Evolutionary conservation across 35 echinoderm and acorn worm genomes (phyloP), one percentile per base, ranked within the genome.

Genomic region (Chiridota heheva): DNA sequence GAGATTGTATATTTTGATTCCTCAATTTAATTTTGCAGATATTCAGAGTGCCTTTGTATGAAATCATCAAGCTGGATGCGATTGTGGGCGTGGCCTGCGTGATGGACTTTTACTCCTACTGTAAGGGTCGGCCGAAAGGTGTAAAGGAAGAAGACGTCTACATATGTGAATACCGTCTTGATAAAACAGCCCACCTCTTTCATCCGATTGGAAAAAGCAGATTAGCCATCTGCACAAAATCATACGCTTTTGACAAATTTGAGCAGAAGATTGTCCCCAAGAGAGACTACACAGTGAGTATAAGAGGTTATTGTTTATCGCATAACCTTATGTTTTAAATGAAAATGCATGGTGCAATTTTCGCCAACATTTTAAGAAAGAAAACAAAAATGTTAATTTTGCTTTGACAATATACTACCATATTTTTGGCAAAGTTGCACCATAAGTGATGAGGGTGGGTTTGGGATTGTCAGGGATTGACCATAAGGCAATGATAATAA

Each of bases 161-260:
- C 57, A 88, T 98, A 56, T 98, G 95, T 69, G 95, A 98, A 69
- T 98, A 91, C 62, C 88, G 95, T 34, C 73, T 98, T 45, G 95
- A 98, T 44, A 91, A 91, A 69, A 98, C 95, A 1, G 95, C 95
- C 12, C 95, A 98, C 60, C 82, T 98, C 72, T 98, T 98, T 64
- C 57, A 69, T 39, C 83, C 95, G 29, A 98, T 98, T 37, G 80
- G 95, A 57, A 91, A 91, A 59, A 91, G 81, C 49, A 77, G 81
- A 66, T 85, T 63, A 64, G 86, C 80, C 51, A 88, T 98, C 70
- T 98, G 84, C 42, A 98, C 95, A 49, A 98, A 98, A 69, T 84
- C 73, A 41, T 98, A 98, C 46, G 95, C 95, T 40, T 98, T 98
- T 61, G 85, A 98, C 38, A 98, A 86, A 61, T 98, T 98, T 84